Evolutionary conservation across 1,140 invertebrate genomes (phyloP).

Genomic region (Lasioglossum albipes): DNA sequence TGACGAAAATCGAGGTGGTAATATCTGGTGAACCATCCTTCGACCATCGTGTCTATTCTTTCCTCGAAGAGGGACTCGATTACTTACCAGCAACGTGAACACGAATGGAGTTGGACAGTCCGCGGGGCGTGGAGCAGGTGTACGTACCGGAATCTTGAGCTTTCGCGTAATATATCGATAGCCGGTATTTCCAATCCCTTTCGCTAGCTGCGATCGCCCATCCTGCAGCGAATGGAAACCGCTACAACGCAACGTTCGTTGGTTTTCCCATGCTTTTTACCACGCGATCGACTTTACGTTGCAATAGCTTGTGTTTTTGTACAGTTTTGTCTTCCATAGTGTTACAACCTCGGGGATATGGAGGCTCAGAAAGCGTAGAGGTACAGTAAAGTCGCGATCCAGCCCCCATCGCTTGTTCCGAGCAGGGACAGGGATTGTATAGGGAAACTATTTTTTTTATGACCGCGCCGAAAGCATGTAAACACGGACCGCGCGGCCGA

Average conservation of each 20-base stretch:
- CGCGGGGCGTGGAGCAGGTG: constrained; percentile 90
- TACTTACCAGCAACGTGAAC: constrained; percentile 89
- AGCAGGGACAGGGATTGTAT: no score
- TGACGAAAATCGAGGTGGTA: no score
- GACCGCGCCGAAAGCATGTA: no score
- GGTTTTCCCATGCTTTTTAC: background rate
- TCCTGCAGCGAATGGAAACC: constrained; percentile 80
- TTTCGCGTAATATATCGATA: constrained; percentile 91
- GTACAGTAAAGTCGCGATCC: no score
- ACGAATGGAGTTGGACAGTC: constrained; percentile 89
- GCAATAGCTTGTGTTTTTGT: no score
- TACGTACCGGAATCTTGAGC: constrained; percentile 90
- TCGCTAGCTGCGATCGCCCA: constrained; percentile 90
- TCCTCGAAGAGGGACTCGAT: background rate
- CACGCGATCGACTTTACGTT: background rate
- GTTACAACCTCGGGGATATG: no score
- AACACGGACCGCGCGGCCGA: no score
- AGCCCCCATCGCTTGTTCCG: no score
- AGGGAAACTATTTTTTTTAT: no score
- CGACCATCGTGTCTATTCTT: background rate
- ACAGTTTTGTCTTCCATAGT: no score
- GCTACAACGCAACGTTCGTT: background rate
- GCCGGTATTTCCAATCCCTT: constrained; percentile 88
- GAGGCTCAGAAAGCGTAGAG: no score
- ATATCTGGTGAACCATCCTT: background rate